Conservation (phyloP, 1,140 invertebrate species). For the Phymorhynchus buccinoides region DNA sequence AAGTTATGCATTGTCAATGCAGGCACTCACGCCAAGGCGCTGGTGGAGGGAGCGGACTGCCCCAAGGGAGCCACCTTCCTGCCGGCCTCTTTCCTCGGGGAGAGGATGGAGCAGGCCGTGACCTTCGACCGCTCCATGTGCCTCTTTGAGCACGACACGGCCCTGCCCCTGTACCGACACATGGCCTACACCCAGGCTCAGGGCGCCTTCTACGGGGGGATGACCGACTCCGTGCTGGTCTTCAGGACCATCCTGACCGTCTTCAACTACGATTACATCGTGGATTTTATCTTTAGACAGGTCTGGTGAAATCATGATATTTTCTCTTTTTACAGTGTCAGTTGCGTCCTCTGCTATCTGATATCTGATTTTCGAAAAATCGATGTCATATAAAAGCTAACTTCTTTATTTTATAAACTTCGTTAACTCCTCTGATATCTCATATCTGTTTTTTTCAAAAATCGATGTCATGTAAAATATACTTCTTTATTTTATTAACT, state of each 20-base stretch:
- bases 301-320: neutral
- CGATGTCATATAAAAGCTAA: too few species aligned
- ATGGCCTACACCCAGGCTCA: constrained; percentile 43
- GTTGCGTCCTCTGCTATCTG: too few species aligned
- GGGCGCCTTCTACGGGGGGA: constrained; percentile 56
- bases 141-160: constrained; percentile 65
- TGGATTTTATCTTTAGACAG: constrained; percentile 65
- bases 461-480: too few species aligned
- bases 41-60: too few species aligned
- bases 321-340: too few species aligned
- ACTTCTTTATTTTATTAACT: too few species aligned
- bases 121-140: constrained; percentile 52
- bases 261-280: constrained; percentile 67
- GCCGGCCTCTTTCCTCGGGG: constrained; percentile 43
- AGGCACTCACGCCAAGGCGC: too few species aligned
- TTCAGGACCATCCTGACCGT: constrained; percentile 59
- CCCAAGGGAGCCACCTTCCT: constrained; percentile 56
- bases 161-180: constrained; percentile 59
- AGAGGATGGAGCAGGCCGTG: constrained; percentile 42
- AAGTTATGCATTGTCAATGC: too few species aligned
- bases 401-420: too few species aligned
- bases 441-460: too few species aligned
- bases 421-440: too few species aligned
- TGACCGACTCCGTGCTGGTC: constrained; percentile 57
- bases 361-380: too few species aligned